Conservation (phyloP, 2,888 invertebrate genomes). For the Onthophagus sagittarius region DNA sequence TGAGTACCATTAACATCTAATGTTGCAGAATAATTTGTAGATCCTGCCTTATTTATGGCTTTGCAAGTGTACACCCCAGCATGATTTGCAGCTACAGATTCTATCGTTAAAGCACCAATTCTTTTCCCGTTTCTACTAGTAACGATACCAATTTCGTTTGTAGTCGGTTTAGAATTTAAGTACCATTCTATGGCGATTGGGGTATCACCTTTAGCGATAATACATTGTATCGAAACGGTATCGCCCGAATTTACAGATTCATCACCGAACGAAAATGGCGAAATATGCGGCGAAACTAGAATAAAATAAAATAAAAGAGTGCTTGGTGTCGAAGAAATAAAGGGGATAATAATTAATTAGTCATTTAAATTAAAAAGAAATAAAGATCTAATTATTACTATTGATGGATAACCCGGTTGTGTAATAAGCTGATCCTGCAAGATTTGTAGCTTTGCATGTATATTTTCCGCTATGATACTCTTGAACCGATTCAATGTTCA, state of each 20-base stretch:
- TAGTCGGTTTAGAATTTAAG: slow-evolving; percentile 51
- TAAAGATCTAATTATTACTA: slow-evolving; percentile 51
- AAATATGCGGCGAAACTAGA: slow-evolving; percentile 66
- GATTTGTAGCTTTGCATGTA: slow-evolving; percentile 66
- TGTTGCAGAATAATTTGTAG: slow-evolving; percentile 57
- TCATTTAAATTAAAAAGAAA: background rate
- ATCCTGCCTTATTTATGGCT: slow-evolving; percentile 62
- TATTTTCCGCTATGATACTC: slow-evolving; percentile 70
- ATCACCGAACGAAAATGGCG: slow-evolving; percentile 64
- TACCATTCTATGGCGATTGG: slow-evolving; percentile 71
- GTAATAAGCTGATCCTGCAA: slow-evolving; percentile 59
- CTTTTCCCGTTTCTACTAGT: slow-evolving; percentile 47
- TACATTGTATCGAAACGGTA: slow-evolving; percentile 68
- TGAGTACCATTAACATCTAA: slow-evolving; percentile 66
- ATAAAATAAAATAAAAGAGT: slow-evolving; percentile 10
- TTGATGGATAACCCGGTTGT: slow-evolving; percentile 65
- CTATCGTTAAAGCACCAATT: slow-evolving; percentile 59
- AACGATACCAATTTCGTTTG: slow-evolving; percentile 46
- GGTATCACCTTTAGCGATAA: slow-evolving; percentile 72
- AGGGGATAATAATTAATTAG: no score
- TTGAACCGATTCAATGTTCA: slow-evolving; percentile 68
- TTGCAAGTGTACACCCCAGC: slow-evolving; percentile 72
- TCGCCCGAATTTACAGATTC: slow-evolving; percentile 72
- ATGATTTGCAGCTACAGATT: slow-evolving; percentile 60
- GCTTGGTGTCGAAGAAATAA: no score